Percentiles rank a stretch among this genome's conserved stretches.
Evolutionary conservation across 2,888 invertebrate species (phyloP).

Genomic region (Gastrophysa polygoni): DNA sequence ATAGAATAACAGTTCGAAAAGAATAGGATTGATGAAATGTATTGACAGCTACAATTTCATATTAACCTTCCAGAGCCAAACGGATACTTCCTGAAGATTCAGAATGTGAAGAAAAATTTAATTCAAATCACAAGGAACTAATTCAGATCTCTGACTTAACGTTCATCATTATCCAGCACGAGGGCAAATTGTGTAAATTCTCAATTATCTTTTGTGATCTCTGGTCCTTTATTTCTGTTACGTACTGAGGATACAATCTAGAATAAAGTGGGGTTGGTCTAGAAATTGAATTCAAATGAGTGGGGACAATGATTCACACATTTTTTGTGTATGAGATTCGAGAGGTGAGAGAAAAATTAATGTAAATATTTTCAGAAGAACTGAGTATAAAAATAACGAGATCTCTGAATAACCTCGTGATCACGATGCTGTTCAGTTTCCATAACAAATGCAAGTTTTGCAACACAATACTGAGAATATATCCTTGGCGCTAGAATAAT

Average conservation of each 20-base stretch:
- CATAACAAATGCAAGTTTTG: no score
- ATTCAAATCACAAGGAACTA: background rate
- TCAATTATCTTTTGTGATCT: background rate
- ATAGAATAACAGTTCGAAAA: no score
- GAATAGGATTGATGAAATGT: no score
- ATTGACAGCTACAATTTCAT: no score
- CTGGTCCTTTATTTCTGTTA: background rate
- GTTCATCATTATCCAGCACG: background rate
- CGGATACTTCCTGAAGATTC: background rate
- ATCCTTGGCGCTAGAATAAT: no score
- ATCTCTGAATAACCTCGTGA: background rate
- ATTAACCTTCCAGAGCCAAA: no score
- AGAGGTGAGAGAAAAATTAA: background rate
- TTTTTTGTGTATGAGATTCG: background rate
- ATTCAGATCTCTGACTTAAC: background rate
- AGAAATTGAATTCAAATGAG: background rate
- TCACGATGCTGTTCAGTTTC: background rate
- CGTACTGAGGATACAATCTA: background rate
- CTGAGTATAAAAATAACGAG: background rate
- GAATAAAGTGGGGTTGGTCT: background rate
- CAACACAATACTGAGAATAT: no score
- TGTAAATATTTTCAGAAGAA: background rate
- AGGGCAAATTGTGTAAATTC: background rate
- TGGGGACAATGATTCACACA: background rate
- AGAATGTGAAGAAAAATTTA: background rate